A percentile compares a stretch with the other conserved stretches of the same genome.
Conservation (phyloP, 2,888 invertebrate species). For the Nematopogon swammerdamellus region DNA sequence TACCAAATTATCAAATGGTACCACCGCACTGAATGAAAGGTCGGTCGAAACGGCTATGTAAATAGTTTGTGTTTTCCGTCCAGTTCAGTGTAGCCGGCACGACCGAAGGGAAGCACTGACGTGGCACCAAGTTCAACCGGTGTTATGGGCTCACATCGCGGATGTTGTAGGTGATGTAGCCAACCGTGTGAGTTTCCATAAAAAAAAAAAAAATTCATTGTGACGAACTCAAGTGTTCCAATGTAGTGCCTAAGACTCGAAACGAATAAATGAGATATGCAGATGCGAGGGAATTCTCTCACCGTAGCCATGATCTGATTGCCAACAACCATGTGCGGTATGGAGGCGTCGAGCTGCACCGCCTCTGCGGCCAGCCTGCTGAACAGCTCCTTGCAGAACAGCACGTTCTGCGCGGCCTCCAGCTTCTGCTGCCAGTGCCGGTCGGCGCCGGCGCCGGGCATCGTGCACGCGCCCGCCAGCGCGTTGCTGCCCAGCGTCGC, state of each 20-base stretch:
- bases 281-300: no score
- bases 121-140: no score
- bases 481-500: constrained; percentile 77
- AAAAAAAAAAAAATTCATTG: background rate
- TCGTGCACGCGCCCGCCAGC: constrained; percentile 62
- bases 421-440: constrained; percentile 93
- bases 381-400: constrained; percentile 96
- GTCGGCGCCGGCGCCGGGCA: constrained; percentile 60
- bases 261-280: no score
- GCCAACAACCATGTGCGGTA: constrained; percentile 95
- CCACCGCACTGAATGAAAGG: no score
- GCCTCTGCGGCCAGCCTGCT: constrained; percentile 93
- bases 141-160: background rate
- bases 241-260: no score
- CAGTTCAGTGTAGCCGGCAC: no score
- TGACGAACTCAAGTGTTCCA: no score
- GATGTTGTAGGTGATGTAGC: background rate
- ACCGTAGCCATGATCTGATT: constrained; percentile 96
- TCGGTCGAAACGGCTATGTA: no score
- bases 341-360: constrained; percentile 87
- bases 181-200: background rate
- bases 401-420: constrained; percentile 95
- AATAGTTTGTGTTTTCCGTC: no score
- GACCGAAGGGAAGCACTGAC: no score
- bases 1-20: background rate